Conservation (phyloP, 2,797 vertebrate species). For the Falco peregrinus region DNA sequence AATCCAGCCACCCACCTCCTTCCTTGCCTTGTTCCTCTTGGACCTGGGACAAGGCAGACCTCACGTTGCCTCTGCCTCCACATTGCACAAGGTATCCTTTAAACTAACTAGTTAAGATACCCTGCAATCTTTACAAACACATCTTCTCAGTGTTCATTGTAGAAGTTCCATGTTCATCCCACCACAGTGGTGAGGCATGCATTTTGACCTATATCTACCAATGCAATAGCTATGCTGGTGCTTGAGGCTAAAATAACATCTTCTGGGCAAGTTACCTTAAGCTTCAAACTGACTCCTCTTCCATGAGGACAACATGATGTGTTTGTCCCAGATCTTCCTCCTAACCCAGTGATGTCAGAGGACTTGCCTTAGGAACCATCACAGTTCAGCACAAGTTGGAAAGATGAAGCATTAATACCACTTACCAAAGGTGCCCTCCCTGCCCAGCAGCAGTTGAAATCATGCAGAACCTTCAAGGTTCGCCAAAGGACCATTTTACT, state of each 20-base stretch:
- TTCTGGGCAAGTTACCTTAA: not conserved
- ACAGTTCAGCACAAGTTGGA: not conserved
- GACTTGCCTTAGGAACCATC: not conserved
- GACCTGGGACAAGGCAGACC: not conserved
- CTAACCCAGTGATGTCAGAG: not conserved
- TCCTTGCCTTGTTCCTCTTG: not conserved
- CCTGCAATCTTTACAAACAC: not conserved
- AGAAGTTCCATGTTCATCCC: not conserved
- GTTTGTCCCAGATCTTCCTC: not conserved
- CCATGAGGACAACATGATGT: not conserved
- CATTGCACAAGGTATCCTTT: not conserved
- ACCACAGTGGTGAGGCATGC: rapidly evolving
- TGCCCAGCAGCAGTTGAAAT: not conserved
- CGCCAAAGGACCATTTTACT: not conserved
- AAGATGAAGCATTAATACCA: not conserved
- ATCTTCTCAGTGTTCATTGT: not conserved
- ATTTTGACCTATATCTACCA: not conserved
- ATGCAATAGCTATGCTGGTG: not conserved
- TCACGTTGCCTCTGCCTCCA: not conserved
- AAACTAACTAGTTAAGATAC: not conserved
- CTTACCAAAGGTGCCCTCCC: not conserved
- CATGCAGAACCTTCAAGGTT: not conserved
- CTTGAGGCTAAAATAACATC: not conserved
- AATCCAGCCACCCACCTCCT: not conserved
- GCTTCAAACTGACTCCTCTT: not conserved